Conservation (phyloP, 2,797 vertebrate species). For the Pipistrellus kuhlii region DNA sequence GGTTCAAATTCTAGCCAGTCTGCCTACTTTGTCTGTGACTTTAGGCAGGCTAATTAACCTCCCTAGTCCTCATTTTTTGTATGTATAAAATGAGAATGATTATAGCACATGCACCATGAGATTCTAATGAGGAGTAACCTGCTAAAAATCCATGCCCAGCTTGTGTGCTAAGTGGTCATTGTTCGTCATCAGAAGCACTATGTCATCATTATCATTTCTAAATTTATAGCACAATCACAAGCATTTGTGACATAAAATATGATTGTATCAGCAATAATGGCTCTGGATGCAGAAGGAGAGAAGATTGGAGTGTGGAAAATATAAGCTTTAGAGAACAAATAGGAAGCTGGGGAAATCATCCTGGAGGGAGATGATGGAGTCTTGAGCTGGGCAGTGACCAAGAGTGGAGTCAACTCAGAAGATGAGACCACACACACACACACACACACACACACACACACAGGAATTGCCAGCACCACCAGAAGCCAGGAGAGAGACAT, state of each 20-base stretch:
- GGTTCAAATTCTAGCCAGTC: not conserved
- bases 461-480: too few species aligned
- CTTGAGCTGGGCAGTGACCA: too few species aligned
- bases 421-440: too few species aligned
- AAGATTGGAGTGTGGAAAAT: not conserved
- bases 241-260: not conserved
- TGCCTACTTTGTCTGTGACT: not conserved
- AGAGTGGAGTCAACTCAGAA: not conserved
- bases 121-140: not conserved
- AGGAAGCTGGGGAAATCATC: not conserved
- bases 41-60: not conserved
- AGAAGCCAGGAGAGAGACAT: not conserved
- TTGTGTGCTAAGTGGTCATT: not conserved
- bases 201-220: not conserved
- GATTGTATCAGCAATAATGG: not conserved
- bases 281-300: not conserved
- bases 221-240: not conserved
- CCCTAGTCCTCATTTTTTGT: not conserved
- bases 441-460: not conserved
- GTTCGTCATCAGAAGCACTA: not conserved
- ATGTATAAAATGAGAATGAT: not conserved
- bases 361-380: not conserved
- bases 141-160: not conserved
- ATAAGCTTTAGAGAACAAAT: not conserved
- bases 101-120: not conserved